These are phyloP conservation scores for Carollia perspicillata DNA, from an alignment of 2,113 vertebrate genomes.

Conservation along the genomic window DNA sequence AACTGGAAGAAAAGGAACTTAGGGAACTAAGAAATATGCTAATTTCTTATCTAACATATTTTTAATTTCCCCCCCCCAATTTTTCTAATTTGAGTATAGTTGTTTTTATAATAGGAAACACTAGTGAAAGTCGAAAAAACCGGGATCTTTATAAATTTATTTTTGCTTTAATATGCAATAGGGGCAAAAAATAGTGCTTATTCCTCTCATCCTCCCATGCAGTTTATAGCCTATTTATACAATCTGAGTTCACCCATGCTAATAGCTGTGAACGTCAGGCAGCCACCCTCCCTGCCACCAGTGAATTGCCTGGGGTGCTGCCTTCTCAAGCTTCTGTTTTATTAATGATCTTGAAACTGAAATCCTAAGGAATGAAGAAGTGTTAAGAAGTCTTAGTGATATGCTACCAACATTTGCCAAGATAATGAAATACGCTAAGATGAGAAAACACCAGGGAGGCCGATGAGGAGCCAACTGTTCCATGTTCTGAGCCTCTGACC, in stretches of 20 bases:
- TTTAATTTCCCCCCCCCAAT: background rate
- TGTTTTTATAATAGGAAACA: constrained; percentile 10
- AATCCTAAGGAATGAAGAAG: constrained; percentile 80
- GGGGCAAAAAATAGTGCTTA: background rate
- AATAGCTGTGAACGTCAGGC: constrained; percentile 65
- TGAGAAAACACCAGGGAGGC: constrained; percentile 75
- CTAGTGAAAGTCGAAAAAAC: constrained; percentile 30
- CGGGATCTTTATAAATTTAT: background rate
- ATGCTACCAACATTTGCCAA: constrained; percentile 80
- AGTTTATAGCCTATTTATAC: constrained; percentile 73
- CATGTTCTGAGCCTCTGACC: constrained; percentile 76
- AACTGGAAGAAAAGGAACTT: background rate
- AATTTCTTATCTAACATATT: constrained; percentile 57
- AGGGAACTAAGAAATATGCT: background rate
- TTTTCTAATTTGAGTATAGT: background rate
- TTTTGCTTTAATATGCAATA: constrained; percentile 12
- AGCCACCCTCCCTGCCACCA: constrained; percentile 72
- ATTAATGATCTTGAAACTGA: constrained; percentile 84
- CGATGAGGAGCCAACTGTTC: constrained; percentile 72
- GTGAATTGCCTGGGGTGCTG: constrained; percentile 75
- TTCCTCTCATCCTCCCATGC: background rate
- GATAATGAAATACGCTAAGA: constrained; percentile 78
- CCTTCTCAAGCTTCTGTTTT: constrained; percentile 82
- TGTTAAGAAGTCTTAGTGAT: constrained; percentile 81
- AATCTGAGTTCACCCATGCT: constrained; percentile 67